These are phyloP conservation scores for Chrysopilus asiliformis DNA, from an alignment of 2,888 invertebrate species.

Conservation along the genomic window DNA sequence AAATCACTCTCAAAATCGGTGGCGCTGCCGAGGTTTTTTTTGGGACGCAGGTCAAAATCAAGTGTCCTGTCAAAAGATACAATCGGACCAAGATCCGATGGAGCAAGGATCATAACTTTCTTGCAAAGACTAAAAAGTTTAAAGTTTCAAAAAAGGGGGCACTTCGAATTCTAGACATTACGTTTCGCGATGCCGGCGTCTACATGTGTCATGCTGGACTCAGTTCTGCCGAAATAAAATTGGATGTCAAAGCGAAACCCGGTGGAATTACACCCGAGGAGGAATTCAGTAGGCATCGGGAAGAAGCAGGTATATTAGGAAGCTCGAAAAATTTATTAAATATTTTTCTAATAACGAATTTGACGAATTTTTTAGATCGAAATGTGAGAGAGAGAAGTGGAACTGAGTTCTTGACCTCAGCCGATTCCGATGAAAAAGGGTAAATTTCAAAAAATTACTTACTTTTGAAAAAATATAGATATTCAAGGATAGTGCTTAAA, in stretches of 20 bases:
- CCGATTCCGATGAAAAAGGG: constrained; percentile 30
- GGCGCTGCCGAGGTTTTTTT: constrained; percentile 82
- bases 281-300: constrained; percentile 48
- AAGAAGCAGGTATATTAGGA: neutral
- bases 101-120: constrained; percentile 72
- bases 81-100: constrained; percentile 74
- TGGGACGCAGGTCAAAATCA: constrained; percentile 84
- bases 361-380: constrained; percentile 22
- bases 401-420: constrained; percentile 33
- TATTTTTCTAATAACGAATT: neutral
- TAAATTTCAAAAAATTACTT: too few species aligned
- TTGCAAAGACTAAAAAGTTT: constrained; percentile 66
- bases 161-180: constrained; percentile 68
- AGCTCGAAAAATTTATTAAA: neutral
- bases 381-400: constrained; percentile 32
- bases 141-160: constrained; percentile 87
- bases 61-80: constrained; percentile 77
- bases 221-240: constrained; percentile 64
- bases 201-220: constrained; percentile 79
- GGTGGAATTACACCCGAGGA: constrained; percentile 69
- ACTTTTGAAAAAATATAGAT: too few species aligned
- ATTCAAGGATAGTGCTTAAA: too few species aligned
- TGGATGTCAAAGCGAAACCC: constrained; percentile 67
- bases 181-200: constrained; percentile 66
- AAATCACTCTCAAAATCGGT: constrained; percentile 75